These are phyloP conservation scores for Ophion slaviceki DNA, from an alignment of 2,888 invertebrate species.

Conservation along the genomic window DNA sequence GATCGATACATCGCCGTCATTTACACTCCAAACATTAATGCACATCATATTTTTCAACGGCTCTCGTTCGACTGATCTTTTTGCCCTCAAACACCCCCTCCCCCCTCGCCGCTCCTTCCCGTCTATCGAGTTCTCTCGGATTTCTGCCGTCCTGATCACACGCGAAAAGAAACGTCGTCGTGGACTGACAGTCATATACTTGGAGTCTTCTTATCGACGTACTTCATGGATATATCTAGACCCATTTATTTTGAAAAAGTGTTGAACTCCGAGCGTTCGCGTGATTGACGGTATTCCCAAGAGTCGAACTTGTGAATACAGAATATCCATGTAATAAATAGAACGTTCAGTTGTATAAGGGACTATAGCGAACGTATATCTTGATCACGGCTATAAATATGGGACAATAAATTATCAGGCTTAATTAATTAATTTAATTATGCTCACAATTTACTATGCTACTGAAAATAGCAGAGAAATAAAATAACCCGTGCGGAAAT, in stretches of 20 bases:
- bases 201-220: constrained; percentile 32
- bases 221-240: constrained; percentile 30
- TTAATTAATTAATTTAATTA: no score
- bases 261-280: background rate
- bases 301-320: background rate
- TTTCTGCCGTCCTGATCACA: constrained; percentile 35
- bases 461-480: no score
- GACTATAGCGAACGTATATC: background rate
- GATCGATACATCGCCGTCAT: constrained; percentile 21
- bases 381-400: background rate
- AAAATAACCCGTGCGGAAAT: no score
- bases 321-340: background rate
- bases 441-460: no score
- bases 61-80: background rate
- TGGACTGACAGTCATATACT: constrained; percentile 32
- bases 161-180: constrained; percentile 29
- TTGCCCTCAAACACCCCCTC: background rate
- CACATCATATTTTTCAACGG: constrained; percentile 26
- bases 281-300: background rate
- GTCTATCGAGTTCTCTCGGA: constrained; percentile 31
- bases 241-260: constrained; percentile 22
- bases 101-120: background rate
- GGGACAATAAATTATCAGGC: no score
- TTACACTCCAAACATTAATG: constrained; percentile 34
- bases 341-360: background rate